A percentile compares a stretch with the other conserved stretches of the same genome.
These are phyloP conservation scores for Apis laboriosa DNA, from an alignment of 1,140 invertebrate genomes.

Conservation along the genomic window DNA sequence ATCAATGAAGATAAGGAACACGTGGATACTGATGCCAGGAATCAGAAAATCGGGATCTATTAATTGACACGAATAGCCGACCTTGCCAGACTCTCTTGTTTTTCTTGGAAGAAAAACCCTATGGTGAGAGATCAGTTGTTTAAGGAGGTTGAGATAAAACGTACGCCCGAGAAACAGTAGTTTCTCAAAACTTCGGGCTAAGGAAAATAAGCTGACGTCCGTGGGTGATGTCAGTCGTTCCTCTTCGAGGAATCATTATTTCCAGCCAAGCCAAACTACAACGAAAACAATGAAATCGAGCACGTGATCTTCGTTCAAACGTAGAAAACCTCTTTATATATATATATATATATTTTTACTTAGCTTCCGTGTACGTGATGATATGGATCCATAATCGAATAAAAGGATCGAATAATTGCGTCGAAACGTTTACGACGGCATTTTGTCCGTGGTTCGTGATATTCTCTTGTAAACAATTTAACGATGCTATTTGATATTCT, in stretches of 20 bases:
- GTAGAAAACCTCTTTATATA: neutral
- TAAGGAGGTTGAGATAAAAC: neutral
- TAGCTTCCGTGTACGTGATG: too few species aligned
- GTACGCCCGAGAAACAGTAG: neutral
- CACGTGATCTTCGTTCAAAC: neutral
- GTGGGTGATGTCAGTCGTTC: neutral
- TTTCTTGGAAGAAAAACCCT: conserved; percentile 8
- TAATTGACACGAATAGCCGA: conserved; percentile 44
- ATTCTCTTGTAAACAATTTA: conserved; percentile 52
- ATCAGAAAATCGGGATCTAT: neutral
- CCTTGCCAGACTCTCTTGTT: conserved; percentile 16
- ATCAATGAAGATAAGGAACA: neutral
- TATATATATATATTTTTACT: too few species aligned
- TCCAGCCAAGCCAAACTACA: too few species aligned
- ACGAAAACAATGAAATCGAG: too few species aligned
- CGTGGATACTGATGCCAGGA: neutral
- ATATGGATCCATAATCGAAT: too few species aligned
- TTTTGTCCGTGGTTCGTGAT: conserved; percentile 15
- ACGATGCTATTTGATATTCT: conserved; percentile 45
- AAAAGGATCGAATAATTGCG: neutral
- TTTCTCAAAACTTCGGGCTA: neutral
- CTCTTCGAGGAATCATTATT: neutral
- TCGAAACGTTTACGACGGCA: neutral
- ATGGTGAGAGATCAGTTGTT: conserved; percentile 1
- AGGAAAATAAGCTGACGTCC: conserved; percentile 20